Conservation (phyloP, 2,797 vertebrate species). For the Remorina albescens region DNA sequence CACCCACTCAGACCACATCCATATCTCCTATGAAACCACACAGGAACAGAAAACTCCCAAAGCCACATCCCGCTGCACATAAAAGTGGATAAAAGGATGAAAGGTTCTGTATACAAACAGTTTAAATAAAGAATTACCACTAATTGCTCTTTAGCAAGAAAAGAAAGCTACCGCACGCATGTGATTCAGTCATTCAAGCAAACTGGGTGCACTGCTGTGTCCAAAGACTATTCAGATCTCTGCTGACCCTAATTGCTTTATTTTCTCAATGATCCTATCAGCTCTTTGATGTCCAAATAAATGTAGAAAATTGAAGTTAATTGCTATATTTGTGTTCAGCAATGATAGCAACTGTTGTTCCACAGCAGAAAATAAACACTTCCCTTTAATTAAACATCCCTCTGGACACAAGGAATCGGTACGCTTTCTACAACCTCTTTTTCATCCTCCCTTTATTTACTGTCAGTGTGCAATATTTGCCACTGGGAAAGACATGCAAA, state of each 20-base stretch:
- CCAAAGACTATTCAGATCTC: conserved; percentile 82
- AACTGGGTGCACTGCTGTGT: conserved; percentile 76
- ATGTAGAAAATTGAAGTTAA: conserved; percentile 87
- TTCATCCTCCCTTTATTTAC: conserved; percentile 81
- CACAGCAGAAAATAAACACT: conserved; percentile 77
- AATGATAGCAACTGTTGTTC: conserved; percentile 80
- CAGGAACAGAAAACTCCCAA: conserved; percentile 82
- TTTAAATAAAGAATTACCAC: conserved; percentile 88
- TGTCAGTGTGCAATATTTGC: conserved; percentile 73
- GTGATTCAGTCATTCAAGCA: conserved; percentile 80
- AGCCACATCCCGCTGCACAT: conserved; percentile 80
- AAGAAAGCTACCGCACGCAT: conserved; percentile 86
- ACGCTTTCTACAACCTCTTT: conserved; percentile 74
- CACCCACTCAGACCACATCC: conserved; percentile 65
- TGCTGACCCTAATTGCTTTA: conserved; percentile 85
- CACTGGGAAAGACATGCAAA: conserved; percentile 73
- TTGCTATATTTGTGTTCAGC: conserved; percentile 86
- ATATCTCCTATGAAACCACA: conserved; percentile 73
- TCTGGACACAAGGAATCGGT: conserved; percentile 72
- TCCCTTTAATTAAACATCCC: conserved; percentile 82
- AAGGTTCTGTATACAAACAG: conserved; percentile 87
- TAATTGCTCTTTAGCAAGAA: conserved; percentile 87
- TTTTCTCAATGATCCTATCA: conserved; percentile 84
- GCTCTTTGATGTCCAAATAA: conserved; percentile 87
- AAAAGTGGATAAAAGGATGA: conserved; percentile 87